phyloP scores from a whole-genome alignment of 1,140 invertebrate species.

The Drosophila asahinai region DNA sequence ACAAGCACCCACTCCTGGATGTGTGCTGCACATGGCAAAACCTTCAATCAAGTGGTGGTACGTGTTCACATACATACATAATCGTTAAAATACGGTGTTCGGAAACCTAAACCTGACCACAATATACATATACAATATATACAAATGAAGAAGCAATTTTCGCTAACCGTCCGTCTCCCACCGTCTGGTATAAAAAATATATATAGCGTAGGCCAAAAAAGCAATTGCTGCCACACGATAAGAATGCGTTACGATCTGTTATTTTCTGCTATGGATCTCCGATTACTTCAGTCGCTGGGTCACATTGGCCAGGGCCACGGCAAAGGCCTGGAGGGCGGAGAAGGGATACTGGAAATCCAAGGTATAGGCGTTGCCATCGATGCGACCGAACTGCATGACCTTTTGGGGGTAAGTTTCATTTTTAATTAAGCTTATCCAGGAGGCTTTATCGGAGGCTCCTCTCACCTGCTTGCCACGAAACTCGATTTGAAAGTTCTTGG shows the following conservation, averaged over 20 bases:
- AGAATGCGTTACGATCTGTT: slow-evolving; percentile 25
- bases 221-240: slow-evolving; percentile 45
- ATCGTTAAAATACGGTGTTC: slow-evolving; percentile 47
- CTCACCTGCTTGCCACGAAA: slow-evolving; percentile 97
- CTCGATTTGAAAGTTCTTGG: slow-evolving; percentile 99
- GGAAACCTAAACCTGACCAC: slow-evolving; percentile 73
- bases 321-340: slow-evolving; percentile 98
- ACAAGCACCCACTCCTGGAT: slow-evolving; percentile 24
- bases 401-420: slow-evolving; percentile 77
- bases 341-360: slow-evolving; percentile 99
- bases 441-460: background rate
- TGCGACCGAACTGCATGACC: slow-evolving; percentile 99
- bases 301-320: slow-evolving; percentile 98
- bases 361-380: slow-evolving; percentile 99
- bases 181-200: slow-evolving; percentile 57
- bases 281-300: slow-evolving; percentile 98
- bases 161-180: slow-evolving; percentile 14
- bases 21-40: slow-evolving; percentile 56
- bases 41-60: slow-evolving; percentile 77
- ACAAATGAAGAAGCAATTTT: slow-evolving; percentile 64
- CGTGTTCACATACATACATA: slow-evolving; percentile 64
- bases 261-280: background rate
- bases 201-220: slow-evolving; percentile 62
- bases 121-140: slow-evolving; percentile 75
- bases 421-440: background rate